A percentile compares a stretch with the other conserved stretches of the same genome.
phyloP scores from a whole-genome alignment of 2,888 invertebrate genomes.

The Loripinus fragilis region DNA sequence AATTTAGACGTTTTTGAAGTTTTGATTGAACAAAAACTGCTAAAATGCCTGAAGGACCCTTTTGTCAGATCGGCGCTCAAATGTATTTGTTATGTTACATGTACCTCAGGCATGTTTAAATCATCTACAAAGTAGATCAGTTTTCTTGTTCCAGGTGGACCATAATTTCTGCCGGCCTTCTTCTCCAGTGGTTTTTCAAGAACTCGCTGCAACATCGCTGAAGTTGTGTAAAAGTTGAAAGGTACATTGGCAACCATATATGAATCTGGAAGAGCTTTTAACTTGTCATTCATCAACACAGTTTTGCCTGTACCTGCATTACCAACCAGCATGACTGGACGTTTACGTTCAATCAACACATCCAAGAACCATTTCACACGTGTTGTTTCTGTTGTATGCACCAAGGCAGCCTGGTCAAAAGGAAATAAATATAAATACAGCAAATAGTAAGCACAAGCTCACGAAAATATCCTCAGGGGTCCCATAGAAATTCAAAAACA shows the following conservation, averaged over 20 bases:
- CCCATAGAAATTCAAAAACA: too few relatives aligned
- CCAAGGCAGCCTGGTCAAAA: slow-evolving; percentile 90
- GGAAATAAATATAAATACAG: background rate
- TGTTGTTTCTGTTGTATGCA: slow-evolving; percentile 97
- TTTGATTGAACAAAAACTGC: too few relatives aligned
- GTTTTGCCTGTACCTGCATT: slow-evolving; percentile 97
- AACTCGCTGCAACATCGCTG: slow-evolving; percentile 88
- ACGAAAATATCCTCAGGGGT: too few relatives aligned
- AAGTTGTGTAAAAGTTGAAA: slow-evolving; percentile 98
- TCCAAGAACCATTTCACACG: slow-evolving; percentile 95
- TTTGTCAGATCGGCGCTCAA: too few relatives aligned
- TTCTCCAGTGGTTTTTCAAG: slow-evolving; percentile 97
- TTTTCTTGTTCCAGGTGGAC: slow-evolving; percentile 97
- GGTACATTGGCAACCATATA: slow-evolving; percentile 96
- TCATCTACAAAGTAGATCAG: slow-evolving; percentile 98
- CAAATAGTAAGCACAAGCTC: too few relatives aligned
- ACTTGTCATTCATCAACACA: slow-evolving; percentile 93
- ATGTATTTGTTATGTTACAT: too few relatives aligned
- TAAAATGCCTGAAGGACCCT: too few relatives aligned
- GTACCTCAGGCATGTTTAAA: slow-evolving; percentile 98
- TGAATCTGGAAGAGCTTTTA: slow-evolving; percentile 90
- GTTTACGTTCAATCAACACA: slow-evolving; percentile 92
- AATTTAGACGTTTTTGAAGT: too few relatives aligned
- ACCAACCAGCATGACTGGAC: slow-evolving; percentile 97
- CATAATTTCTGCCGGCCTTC: slow-evolving; percentile 97